Base-by-base conservation (phyloP, 2,113 vertebrate species). In the Donacobius atricapilla region DNA sequence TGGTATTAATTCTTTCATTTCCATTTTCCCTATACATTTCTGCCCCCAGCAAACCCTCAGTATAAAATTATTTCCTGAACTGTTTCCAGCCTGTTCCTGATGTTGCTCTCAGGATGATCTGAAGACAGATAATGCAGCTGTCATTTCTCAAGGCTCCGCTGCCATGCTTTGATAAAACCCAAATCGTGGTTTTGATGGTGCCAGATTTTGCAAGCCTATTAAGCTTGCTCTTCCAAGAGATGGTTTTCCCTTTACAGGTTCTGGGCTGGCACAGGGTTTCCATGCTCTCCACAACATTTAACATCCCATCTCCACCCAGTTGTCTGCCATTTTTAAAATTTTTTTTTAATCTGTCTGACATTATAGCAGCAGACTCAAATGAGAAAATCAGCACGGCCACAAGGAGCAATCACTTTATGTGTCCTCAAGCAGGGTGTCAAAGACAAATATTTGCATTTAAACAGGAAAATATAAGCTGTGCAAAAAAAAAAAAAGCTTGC, bases 121-220 rank as follows among this genome's bases (percentile, higher is more conserved):
- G 76, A 73, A 56, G 94, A 73, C 83, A 92, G 96, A 95, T 94
- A 95, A 95, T 69, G 90, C 96, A 96, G 93, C 92, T 97, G 96
- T 96, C 88, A 94, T 75, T 95, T 96, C 92, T 89, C 92, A 90
- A 87, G 92, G 86, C 88, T 96, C 60, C 79, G 35, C 90, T 92
- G 88, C 94, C 86, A 90, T 90, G 85, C 94, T 93, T 92, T 95
- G 94, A 95, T 84, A 81, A 94, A 97, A 96, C 60, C 92, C 83
- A 87, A 84, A 71, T 69, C 19, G 2, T 90, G 88, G 93, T 87
- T 95, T 96, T 93, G 94, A 95, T 92, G 88, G 86, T 96, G 92
- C 95, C 96, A 96, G 80, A 81, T 76, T 96, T 96, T 92, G 95
- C 88, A 93, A 72, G 93, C 92, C 87, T 79, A 82, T 97, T 95